Conservation (phyloP, 2,797 vertebrate species). For the Gymnoscopelus microlampas region DNA sequence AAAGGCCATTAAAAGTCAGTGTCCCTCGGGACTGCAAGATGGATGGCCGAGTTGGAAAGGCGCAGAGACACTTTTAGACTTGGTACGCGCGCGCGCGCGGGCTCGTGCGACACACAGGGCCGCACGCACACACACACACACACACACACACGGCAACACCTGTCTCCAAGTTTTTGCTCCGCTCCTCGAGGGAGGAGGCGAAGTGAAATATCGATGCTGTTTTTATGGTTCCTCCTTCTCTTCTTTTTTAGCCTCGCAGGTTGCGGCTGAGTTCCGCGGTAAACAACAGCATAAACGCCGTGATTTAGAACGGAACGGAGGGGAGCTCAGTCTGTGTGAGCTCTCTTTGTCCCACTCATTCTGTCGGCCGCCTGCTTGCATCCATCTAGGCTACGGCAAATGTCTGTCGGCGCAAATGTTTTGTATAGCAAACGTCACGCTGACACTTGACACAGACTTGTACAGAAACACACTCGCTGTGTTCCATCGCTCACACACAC, state of each 20-base stretch:
- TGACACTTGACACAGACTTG: constrained; percentile 1
- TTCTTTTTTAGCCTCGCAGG: constrained; percentile 41
- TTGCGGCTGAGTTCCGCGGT: constrained; percentile 28
- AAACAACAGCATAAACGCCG: constrained; percentile 28
- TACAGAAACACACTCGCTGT: neutral
- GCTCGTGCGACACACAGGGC: too few relatives aligned
- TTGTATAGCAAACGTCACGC: neutral
- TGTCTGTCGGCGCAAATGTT: neutral
- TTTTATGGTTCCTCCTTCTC: constrained; percentile 27
- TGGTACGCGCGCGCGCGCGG: constrained; percentile 41
- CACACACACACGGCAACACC: constrained; percentile 21
- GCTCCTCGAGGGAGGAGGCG: constrained; percentile 30
- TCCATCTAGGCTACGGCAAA: neutral
- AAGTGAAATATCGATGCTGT: constrained; percentile 50
- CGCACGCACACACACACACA: too few relatives aligned
- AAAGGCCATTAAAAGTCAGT: constrained; percentile 73
- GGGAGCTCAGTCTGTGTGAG: constrained; percentile 31
- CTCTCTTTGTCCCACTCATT: constrained; percentile 19
- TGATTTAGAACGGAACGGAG: constrained; percentile 24
- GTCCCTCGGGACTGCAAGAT: constrained; percentile 62
- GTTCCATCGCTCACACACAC: constrained; percentile 1
- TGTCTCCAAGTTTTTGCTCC: constrained; percentile 27
- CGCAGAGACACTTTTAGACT: constrained; percentile 58
- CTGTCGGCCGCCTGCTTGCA: constrained; percentile 20
- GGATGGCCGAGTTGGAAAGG: constrained; percentile 64